Evolutionary conservation across 1,140 invertebrate genomes (phyloP).

Genomic region (Drosophila bifasciata): DNA sequence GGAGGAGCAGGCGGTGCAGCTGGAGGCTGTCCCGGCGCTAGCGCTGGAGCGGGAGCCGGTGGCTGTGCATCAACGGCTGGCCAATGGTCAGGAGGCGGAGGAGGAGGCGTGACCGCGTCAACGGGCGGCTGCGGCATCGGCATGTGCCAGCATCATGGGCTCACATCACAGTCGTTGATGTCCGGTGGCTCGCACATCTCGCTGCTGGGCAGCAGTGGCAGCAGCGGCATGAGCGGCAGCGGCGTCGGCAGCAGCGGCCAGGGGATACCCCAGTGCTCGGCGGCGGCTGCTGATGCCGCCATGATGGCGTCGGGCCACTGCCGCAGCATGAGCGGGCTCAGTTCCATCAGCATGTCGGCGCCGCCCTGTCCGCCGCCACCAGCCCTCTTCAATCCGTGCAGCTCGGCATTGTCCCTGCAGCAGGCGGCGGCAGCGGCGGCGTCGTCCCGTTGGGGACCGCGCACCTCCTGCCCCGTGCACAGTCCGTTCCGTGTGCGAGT

Average conservation of each 20-base stretch:
- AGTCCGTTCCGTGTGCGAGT: conserved; percentile 87
- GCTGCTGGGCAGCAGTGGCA: conserved; percentile 70
- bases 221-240: conserved; percentile 75
- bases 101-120: conserved; percentile 62
- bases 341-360: conserved; percentile 68
- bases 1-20: conserved; percentile 43
- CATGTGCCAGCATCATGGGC: conserved; percentile 80
- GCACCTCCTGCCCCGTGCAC: conserved; percentile 86
- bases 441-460: conserved; percentile 80
- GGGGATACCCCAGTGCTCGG: conserved; percentile 51
- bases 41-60: conserved; percentile 25
- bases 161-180: conserved; percentile 82
- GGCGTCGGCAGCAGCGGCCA: conserved; percentile 74
- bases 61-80: conserved; percentile 30
- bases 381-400: conserved; percentile 83
- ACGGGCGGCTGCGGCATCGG: conserved; percentile 36
- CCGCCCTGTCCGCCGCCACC: conserved; percentile 79
- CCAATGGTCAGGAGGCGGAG: conserved; percentile 69
- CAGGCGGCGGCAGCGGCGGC: conserved; percentile 48
- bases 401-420: conserved; percentile 75
- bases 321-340: conserved; percentile 77
- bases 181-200: conserved; percentile 83
- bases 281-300: conserved; percentile 49
- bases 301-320: conserved; percentile 66
- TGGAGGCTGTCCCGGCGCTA: conserved; percentile 18